Conservation (phyloP, 2,888 invertebrate genomes). For the Drosophila birchii region DNA sequence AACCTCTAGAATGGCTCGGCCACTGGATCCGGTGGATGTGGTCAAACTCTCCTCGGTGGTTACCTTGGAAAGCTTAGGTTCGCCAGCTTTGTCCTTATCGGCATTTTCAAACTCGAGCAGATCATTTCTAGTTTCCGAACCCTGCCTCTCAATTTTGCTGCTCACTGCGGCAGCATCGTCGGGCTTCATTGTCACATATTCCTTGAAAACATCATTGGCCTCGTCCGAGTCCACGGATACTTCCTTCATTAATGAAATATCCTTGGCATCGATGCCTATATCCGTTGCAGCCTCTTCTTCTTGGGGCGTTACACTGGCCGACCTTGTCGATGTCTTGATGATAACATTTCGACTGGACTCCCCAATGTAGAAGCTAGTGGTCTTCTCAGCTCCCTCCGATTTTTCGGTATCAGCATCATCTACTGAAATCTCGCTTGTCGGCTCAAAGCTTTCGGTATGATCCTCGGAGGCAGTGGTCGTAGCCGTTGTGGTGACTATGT, state of each 20-base stretch:
- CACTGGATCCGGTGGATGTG: slow-evolving; percentile 73
- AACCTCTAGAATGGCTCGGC: slow-evolving; percentile 68
- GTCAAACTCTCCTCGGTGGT: slow-evolving; percentile 75
- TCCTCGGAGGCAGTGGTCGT: slow-evolving; percentile 77
- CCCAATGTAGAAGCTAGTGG: slow-evolving; percentile 84
- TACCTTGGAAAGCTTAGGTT: slow-evolving; percentile 64
- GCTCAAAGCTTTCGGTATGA: slow-evolving; percentile 77
- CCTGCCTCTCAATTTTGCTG: slow-evolving; percentile 80
- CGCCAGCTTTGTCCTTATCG: slow-evolving; percentile 61
- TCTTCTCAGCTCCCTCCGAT: slow-evolving; percentile 64
- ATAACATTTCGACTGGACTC: slow-evolving; percentile 84
- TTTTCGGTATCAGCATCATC: slow-evolving; percentile 77
- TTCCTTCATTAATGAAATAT: slow-evolving; percentile 71
- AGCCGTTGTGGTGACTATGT: slow-evolving; percentile 66
- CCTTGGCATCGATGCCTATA: slow-evolving; percentile 68
- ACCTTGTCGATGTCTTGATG: slow-evolving; percentile 78
- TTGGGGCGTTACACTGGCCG: slow-evolving; percentile 61
- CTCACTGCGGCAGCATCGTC: slow-evolving; percentile 59
- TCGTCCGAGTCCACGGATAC: slow-evolving; percentile 79
- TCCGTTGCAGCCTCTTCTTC: slow-evolving; percentile 57
- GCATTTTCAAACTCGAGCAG: slow-evolving; percentile 76
- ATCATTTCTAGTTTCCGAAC: slow-evolving; percentile 84
- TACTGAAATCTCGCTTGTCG: slow-evolving; percentile 77
- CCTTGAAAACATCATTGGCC: slow-evolving; percentile 77
- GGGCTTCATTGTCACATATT: slow-evolving; percentile 78